Conservation (phyloP, 1,140 invertebrate species). For the Physella acuta region DNA sequence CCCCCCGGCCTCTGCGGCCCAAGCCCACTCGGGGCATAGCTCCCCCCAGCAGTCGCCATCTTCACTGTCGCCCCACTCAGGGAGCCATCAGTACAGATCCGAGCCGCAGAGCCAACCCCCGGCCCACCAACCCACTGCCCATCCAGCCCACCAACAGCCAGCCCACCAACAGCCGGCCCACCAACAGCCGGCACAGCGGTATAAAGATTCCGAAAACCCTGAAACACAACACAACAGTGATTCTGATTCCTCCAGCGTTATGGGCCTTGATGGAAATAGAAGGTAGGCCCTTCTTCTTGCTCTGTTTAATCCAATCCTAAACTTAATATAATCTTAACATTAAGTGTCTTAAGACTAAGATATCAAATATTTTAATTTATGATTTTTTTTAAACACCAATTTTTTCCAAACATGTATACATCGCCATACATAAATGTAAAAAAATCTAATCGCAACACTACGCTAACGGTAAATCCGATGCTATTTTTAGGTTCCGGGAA, state of each 20-base stretch:
- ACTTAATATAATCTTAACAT: not conserved
- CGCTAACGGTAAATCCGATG: too few relatives aligned
- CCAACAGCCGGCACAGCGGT: not conserved
- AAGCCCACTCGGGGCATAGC: too few relatives aligned
- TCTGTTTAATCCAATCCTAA: not conserved
- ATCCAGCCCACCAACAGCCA: not conserved
- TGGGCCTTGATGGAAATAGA: constrained; percentile 3
- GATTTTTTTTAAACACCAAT: not conserved
- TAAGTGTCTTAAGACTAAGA: not conserved
- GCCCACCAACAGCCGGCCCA: constrained; percentile 12
- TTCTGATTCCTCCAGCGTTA: constrained; percentile 13
- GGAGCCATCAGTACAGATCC: not conserved
- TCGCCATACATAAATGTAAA: not conserved
- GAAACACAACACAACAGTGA: constrained; percentile 17
- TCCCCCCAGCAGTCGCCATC: not conserved
- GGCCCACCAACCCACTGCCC: not conserved
- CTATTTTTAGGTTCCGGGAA: constrained; percentile 69
- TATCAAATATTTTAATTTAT: not conserved
- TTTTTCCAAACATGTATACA: not conserved
- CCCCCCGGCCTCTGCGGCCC: constrained; percentile 8
- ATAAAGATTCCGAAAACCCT: not conserved
- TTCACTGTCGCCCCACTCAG: not conserved
- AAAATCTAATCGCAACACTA: too few relatives aligned
- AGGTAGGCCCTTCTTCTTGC: constrained; percentile 11
- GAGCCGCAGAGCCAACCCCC: not conserved